Evolutionary conservation across 2,888 invertebrate genomes (phyloP).

Genomic region (Caenorhabditis sinica): DNA sequence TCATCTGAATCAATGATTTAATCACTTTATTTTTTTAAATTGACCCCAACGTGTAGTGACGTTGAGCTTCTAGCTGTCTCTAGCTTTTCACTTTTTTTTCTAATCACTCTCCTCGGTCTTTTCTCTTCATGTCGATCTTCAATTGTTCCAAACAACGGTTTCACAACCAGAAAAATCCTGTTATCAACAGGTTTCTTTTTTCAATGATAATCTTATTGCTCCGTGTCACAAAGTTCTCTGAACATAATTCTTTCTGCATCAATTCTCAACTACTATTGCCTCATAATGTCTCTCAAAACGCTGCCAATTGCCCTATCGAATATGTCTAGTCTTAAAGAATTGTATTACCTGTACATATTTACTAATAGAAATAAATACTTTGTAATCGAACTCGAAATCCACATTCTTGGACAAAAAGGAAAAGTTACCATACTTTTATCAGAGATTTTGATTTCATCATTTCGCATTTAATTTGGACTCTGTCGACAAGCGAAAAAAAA

Average conservation of each 20-base stretch:
- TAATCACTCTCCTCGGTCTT: conserved; percentile 27
- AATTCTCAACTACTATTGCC: neutral
- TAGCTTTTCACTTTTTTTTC: neutral
- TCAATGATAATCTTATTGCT: neutral
- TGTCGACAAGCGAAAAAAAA: too few species aligned
- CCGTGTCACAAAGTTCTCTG: neutral
- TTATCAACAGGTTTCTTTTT: conserved; percentile 2
- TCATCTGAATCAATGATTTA: neutral
- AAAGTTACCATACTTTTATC: too few species aligned
- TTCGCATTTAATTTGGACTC: too few species aligned
- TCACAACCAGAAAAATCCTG: conserved; percentile 7
- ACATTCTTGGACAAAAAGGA: too few species aligned
- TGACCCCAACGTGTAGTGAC: neutral
- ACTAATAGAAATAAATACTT: too few species aligned
- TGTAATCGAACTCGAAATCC: too few species aligned
- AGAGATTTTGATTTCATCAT: too few species aligned
- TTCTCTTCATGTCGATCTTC: conserved; percentile 22
- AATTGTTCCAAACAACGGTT: conserved; percentile 40
- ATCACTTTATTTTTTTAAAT: conserved; percentile 10
- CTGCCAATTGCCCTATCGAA: neutral
- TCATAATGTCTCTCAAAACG: neutral
- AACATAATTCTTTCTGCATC: neutral
- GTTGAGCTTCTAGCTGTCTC: neutral
- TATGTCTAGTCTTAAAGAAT: neutral
- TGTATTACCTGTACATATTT: neutral